phyloP scores from a whole-genome alignment of 2,113 vertebrate genomes.

The Podarcis muralis region DNA sequence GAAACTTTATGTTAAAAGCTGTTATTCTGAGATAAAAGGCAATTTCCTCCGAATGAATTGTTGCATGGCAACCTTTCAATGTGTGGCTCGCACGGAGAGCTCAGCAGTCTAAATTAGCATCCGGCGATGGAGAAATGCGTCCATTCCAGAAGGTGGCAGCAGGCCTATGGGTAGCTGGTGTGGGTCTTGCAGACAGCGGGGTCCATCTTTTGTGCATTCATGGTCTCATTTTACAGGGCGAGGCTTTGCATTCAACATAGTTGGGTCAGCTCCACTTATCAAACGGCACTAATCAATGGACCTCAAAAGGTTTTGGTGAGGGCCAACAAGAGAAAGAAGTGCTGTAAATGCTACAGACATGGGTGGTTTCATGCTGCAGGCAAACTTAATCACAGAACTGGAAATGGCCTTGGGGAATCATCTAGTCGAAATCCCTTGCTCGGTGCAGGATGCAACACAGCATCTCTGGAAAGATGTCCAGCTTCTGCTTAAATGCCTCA shows the following conservation, averaged over 20 bases:
- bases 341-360: not conserved
- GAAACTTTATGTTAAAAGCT: conserved; percentile 24
- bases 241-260: not conserved
- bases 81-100: not conserved
- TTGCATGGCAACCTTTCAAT: not conserved
- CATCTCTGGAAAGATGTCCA: not conserved
- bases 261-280: not conserved
- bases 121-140: not conserved
- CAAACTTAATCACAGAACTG: not conserved
- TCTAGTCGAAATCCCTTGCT: too few relatives aligned
- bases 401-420: too few relatives aligned
- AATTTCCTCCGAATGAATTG: not conserved
- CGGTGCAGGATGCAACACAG: not conserved
- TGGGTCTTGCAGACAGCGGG: not conserved
- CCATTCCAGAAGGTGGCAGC: not conserved
- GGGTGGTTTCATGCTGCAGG: not conserved
- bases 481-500: not conserved
- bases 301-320: not conserved
- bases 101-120: not conserved
- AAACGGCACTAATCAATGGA: not conserved
- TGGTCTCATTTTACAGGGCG: not conserved
- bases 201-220: not conserved
- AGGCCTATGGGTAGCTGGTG: not conserved
- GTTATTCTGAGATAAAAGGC: not conserved
- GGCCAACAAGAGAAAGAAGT: not conserved